Evolutionary conservation across 2,888 invertebrate species (phyloP).

Genomic region (Prenolepis imparis): DNA sequence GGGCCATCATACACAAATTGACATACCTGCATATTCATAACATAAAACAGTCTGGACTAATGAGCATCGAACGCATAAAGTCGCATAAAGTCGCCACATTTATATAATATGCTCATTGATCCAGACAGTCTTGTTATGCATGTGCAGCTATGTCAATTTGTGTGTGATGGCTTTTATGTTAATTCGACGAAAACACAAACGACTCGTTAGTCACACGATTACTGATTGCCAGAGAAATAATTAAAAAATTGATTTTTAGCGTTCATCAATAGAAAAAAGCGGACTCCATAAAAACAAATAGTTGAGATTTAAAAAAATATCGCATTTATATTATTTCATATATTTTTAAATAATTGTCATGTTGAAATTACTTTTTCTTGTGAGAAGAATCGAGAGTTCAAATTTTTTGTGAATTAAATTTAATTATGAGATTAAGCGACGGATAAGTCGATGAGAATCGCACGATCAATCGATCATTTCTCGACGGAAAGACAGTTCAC

Average conservation of each 20-base stretch:
- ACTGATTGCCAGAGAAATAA: constrained; percentile 13
- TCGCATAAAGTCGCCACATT: too few species aligned
- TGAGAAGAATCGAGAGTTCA: neutral
- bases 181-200: constrained; percentile 5
- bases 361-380: neutral
- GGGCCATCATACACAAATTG: too few species aligned
- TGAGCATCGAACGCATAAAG: too few species aligned
- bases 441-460: constrained; percentile 27
- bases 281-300: neutral
- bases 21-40: too few species aligned
- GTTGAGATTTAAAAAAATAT: neutral
- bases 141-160: too few species aligned
- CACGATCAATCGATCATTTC: constrained; percentile 16
- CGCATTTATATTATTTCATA: neutral
- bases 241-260: neutral
- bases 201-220: constrained; percentile 13
- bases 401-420: neutral
- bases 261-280: neutral
- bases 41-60: too few species aligned
- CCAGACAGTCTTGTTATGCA: too few species aligned
- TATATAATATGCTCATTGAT: too few species aligned
- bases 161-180: too few species aligned
- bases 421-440: constrained; percentile 19
- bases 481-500: constrained; percentile 13
- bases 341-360: neutral